Percentiles rank a stretch among this genome's conserved stretches.
phyloP scores from a whole-genome alignment of 2,797 vertebrate genomes.

The Saguinus oedipus region DNA sequence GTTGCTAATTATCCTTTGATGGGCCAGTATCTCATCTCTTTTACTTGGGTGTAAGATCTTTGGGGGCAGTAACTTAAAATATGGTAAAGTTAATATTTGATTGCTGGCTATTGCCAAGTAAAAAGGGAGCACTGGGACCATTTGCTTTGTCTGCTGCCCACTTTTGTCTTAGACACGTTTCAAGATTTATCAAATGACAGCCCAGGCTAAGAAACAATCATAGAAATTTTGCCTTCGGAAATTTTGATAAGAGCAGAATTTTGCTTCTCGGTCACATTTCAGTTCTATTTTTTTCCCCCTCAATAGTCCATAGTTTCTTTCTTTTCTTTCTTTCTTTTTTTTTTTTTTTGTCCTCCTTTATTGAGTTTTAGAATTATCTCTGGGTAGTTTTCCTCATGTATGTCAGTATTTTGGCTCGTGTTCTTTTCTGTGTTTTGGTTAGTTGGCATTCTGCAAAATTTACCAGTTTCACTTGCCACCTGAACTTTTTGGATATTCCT shows the following conservation, averaged over 20 bases:
- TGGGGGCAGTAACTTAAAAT: conserved; percentile 22
- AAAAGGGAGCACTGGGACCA: not conserved
- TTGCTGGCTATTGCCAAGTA: conserved; percentile 15
- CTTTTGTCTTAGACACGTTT: conserved; percentile 40
- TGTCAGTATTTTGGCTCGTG: conserved; percentile 17
- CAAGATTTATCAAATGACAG: conserved; percentile 28
- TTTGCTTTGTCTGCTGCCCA: not conserved
- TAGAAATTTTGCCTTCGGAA: not conserved
- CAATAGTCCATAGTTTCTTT: not conserved
- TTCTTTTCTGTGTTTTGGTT: conserved; percentile 45
- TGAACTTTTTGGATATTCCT: not conserved
- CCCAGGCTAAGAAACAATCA: not conserved
- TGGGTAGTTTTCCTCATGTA: not conserved
- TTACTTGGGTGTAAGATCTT: conserved; percentile 18
- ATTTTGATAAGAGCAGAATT: conserved; percentile 19
- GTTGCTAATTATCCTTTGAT: conserved; percentile 18
- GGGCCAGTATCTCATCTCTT: not conserved
- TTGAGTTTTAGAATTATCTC: conserved; percentile 38
- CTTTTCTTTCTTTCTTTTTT: not conserved
- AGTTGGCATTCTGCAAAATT: conserved; percentile 33
- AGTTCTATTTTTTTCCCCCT: not conserved
- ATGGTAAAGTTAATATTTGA: conserved; percentile 17
- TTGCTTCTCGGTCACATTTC: not conserved
- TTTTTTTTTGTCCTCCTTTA: not conserved
- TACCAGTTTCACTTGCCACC: not conserved